These are phyloP conservation scores for Synanthedon tipuliformis DNA, from an alignment of 2,888 invertebrate species.

Conservation along the genomic window DNA sequence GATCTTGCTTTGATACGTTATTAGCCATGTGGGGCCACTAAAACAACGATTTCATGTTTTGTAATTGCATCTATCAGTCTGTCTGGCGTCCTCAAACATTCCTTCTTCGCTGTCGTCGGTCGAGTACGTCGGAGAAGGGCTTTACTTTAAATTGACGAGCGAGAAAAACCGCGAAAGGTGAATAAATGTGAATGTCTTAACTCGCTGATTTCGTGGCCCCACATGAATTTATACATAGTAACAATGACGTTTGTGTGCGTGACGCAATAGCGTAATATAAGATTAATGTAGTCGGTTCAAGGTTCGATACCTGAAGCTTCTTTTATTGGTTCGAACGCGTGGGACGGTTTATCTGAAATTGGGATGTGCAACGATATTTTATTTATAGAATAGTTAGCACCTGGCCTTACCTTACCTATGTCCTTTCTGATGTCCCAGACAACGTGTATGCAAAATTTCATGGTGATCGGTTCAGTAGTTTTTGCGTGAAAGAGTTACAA, in stretches of 20 bases:
- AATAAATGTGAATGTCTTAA: not conserved
- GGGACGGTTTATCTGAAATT: slow-evolving; percentile 1
- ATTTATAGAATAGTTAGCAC: too few species aligned
- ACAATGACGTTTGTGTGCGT: slow-evolving; percentile 3
- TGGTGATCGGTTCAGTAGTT: too few species aligned
- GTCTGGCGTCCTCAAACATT: too few species aligned
- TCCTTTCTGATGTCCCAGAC: too few species aligned
- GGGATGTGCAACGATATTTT: not conserved
- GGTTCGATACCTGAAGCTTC: slow-evolving; percentile 1
- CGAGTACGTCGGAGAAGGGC: too few species aligned
- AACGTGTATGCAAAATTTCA: too few species aligned
- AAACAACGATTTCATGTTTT: not conserved
- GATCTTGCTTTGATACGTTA: slow-evolving; percentile 2
- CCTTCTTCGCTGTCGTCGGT: too few species aligned
- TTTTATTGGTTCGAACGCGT: slow-evolving; percentile 1
- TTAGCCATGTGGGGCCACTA: not conserved
- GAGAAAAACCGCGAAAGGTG: too few species aligned
- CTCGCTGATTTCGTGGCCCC: not conserved
- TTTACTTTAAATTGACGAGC: too few species aligned
- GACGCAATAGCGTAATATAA: slow-evolving; percentile 3
- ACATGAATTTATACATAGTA: slow-evolving; percentile 1
- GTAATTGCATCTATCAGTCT: too few species aligned
- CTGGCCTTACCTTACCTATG: too few species aligned
- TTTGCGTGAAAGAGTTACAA: too few species aligned
- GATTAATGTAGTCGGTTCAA: slow-evolving; percentile 5